Evolutionary conservation across 37 sponge, comb jelly and placozoan species (phyloP).

Genomic region (Lycopodina hypogea): DNA sequence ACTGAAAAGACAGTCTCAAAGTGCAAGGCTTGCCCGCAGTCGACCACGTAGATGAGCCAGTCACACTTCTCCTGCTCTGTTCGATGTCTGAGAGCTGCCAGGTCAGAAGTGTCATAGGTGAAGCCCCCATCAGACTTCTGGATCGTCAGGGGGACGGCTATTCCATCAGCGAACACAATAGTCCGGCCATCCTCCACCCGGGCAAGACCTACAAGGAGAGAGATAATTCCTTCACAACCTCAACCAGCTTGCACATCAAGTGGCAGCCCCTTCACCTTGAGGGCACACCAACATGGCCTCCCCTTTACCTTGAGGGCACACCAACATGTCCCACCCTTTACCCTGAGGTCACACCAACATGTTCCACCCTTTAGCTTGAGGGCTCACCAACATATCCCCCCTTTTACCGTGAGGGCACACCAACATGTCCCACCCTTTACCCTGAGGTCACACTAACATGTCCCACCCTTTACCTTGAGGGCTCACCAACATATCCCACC

Average conservation of each 20-base stretch:
- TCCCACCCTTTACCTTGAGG: no score
- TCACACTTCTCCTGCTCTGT: constrained; percentile 82
- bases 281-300: background rate
- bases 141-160: constrained; percentile 78
- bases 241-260: background rate
- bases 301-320: background rate
- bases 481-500: no score
- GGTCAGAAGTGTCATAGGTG: constrained; percentile 97
- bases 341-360: no score
- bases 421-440: no score
- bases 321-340: background rate
- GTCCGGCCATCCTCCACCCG: constrained; percentile 79
- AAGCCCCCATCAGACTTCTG: constrained; percentile 94
- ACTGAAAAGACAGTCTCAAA: constrained; percentile 76
- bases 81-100: constrained; percentile 89
- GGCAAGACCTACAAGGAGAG: constrained; percentile 46
- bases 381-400: no score
- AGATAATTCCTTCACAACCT: background rate
- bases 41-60: constrained; percentile 96
- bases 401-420: no score
- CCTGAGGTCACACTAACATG: no score
- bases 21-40: constrained; percentile 88
- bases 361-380: no score
- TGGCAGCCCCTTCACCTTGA: background rate
- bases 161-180: constrained; percentile 74